Evolutionary conservation across 1,140 invertebrate species (phyloP).

Genomic region (Zeugodacus cucurbitae): DNA sequence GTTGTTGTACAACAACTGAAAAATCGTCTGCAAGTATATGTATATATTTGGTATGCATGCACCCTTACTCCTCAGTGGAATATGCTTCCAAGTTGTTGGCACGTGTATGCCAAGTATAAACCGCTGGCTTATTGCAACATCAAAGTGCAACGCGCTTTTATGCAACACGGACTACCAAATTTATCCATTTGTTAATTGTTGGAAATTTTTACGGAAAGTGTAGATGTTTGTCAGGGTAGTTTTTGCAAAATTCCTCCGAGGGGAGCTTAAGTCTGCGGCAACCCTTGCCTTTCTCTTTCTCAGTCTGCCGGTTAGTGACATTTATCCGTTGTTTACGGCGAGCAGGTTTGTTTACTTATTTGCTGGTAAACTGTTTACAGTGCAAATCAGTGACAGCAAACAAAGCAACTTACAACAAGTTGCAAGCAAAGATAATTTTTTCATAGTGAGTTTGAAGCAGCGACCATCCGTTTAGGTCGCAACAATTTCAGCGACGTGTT

Average conservation of each 20-base stretch:
- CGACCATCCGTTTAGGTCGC: neutral
- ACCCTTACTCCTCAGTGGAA: neutral
- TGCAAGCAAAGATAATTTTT: constrained; percentile 13
- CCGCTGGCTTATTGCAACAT: neutral
- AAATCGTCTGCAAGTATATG: no score
- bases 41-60: neutral
- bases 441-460: neutral
- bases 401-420: constrained; percentile 9
- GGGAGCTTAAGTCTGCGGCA: neutral
- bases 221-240: neutral
- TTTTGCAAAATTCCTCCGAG: neutral
- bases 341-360: neutral
- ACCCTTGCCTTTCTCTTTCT: neutral
- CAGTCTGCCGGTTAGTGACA: neutral
- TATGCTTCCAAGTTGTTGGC: neutral
- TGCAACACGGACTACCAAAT: neutral
- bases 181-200: constrained; percentile 35
- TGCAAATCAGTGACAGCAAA: constrained; percentile 5
- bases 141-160: neutral
- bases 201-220: neutral
- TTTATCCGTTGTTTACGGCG: constrained; percentile 4
- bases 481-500: constrained; percentile 13
- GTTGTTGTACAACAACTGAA: no score
- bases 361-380: constrained; percentile 17
- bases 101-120: neutral